Evolutionary conservation across 2,113 vertebrate genomes (phyloP), one percentile per base, ranked within the genome.

Genomic region (Ahaetulla prasina): DNA sequence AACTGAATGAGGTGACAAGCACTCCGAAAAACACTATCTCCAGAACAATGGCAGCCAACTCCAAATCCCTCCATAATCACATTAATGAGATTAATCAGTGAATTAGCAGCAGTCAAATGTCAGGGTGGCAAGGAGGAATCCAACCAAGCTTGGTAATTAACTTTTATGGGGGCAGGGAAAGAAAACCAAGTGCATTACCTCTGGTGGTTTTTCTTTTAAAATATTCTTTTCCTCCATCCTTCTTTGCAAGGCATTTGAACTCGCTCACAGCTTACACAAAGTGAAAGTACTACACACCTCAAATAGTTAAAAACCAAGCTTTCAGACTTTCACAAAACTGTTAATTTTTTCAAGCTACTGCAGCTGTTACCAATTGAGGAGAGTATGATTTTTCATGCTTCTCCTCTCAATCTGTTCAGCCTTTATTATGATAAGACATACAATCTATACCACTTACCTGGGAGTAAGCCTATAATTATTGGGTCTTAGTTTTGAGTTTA

Each of bases 71-170:
- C 97, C 94, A 95, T 98, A 98, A 98, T 98, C 98, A 98, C 98
- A 95, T 97, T 98, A 98, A 98, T 98, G 98, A 98, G 98, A 98
- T 98, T 98, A 98, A 98, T 98, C 98, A 98, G 98, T 95, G 98
- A 98, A 98, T 98, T 98, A 98, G 97, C 97, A 97, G 97, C 97
- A 98, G 98, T 97, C 98, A 98, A 98, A 98, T 98, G 98, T 98
- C 98, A 98, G 97, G 96, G 96, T 98, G 97, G 97, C 93, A 55
- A 96, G 96, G 95, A 98, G 96, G 97, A 97, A 97, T 96, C 96
- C 96, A 97, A 96, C 96, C 97, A 96, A 97, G 97, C 97, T 96
- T 94, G 94, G 97, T 97, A 98, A 98, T 98, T 98, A 98, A 98
- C 98, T 98, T 98, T 97, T 55, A 87, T 92, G 87, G 94, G 93